A percentile compares a stretch with the other conserved stretches of the same genome.
phyloP scores from a whole-genome alignment of 2,888 invertebrate species.

The Epistrophella euchroma region DNA sequence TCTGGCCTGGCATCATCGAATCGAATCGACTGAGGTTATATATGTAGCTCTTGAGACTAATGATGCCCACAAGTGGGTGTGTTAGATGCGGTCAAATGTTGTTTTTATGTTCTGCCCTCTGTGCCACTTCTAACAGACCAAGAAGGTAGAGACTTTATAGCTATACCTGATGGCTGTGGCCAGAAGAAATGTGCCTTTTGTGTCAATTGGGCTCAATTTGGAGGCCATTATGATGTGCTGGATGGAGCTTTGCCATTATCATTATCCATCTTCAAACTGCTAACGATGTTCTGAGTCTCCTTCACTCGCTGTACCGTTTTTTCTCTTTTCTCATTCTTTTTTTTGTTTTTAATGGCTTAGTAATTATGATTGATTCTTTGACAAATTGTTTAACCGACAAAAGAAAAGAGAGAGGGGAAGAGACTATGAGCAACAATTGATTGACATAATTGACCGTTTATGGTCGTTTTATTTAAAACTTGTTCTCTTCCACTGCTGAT shows the following conservation, averaged over 20 bases:
- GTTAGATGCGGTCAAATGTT: conserved; percentile 53
- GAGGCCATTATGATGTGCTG: conserved; percentile 55
- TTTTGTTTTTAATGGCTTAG: conserved; percentile 56
- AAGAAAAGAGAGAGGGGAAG: background rate
- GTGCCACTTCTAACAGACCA: conserved; percentile 44
- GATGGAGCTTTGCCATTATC: conserved; percentile 57
- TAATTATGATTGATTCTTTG: conserved; percentile 75
- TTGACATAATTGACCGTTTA: conserved; percentile 70
- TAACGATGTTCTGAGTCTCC: conserved; percentile 45
- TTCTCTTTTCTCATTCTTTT: background rate
- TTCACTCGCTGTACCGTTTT: conserved; percentile 33
- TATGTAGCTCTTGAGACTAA: conserved; percentile 53
- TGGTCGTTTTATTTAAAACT: conserved; percentile 35
- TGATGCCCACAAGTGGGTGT: conserved; percentile 63
- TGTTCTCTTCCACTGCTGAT: background rate
- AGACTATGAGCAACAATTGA: conserved; percentile 56
- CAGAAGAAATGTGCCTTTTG: conserved; percentile 41
- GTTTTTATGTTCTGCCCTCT: conserved; percentile 13
- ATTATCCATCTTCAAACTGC: conserved; percentile 52
- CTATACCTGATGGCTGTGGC: conserved; percentile 25
- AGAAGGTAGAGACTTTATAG: conserved; percentile 41
- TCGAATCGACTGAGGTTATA: background rate
- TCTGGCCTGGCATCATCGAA: background rate
- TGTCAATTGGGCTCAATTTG: conserved; percentile 70
- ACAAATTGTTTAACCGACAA: conserved; percentile 54